Percentiles rank a stretch among this genome's conserved stretches.
Evolutionary conservation across 1,140 invertebrate genomes (phyloP).

Genomic region (Bombus breviceps): DNA sequence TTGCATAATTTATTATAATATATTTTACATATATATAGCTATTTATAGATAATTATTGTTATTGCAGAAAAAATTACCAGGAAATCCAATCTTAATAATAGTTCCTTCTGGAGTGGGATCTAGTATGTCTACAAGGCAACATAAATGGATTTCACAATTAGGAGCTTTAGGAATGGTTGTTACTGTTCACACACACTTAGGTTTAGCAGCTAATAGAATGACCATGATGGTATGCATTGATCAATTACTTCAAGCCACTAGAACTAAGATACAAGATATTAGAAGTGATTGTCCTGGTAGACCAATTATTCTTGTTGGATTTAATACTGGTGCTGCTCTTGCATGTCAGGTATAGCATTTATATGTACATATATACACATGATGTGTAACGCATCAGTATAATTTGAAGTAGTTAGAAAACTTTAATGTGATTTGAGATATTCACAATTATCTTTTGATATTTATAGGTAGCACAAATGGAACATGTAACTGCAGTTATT

Average conservation of each 20-base stretch:
- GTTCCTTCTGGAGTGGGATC: constrained; percentile 84
- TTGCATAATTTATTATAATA: neutral
- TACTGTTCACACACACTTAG: constrained; percentile 84
- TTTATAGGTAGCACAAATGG: constrained; percentile 84
- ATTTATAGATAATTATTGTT: constrained; percentile 24
- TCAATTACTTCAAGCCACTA: constrained; percentile 87
- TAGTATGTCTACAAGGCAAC: constrained; percentile 83
- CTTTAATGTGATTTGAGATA: neutral
- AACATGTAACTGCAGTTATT: constrained; percentile 88
- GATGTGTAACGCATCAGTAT: neutral
- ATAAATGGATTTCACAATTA: constrained; percentile 88
- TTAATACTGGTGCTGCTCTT: constrained; percentile 89
- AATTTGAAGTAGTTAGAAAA: neutral
- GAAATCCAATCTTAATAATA: constrained; percentile 88
- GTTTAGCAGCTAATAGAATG: constrained; percentile 79
- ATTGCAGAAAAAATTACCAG: constrained; percentile 87
- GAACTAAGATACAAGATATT: constrained; percentile 88
- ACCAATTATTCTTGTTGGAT: constrained; percentile 90
- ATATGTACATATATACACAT: neutral
- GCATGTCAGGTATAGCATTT: constrained; percentile 84
- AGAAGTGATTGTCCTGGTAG: constrained; percentile 87
- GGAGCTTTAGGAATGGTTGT: constrained; percentile 88
- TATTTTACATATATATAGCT: neutral
- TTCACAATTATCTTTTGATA: constrained; percentile 9
- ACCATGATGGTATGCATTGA: constrained; percentile 86